Percentiles rank a stretch among this genome's conserved stretches.
Conservation (phyloP, 2,888 invertebrate genomes). For the Litoditis marina region DNA sequence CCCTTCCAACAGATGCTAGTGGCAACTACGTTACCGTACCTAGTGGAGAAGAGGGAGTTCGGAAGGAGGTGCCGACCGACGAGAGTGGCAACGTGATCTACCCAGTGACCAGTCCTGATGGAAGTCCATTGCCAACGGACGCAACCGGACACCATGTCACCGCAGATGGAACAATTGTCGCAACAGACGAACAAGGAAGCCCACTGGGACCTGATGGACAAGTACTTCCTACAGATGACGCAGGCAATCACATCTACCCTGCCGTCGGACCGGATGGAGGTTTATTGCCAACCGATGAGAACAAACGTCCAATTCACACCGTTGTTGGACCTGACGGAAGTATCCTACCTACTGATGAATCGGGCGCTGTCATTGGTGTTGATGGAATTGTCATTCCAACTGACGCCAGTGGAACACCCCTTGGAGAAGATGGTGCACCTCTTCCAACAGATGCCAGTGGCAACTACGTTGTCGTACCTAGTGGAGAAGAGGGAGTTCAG, state of each 20-base stretch:
- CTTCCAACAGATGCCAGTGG: conserved; percentile 14
- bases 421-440: conserved; percentile 18
- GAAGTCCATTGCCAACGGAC: conserved; percentile 23
- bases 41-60: conserved; percentile 12
- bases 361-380: not conserved
- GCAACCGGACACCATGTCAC: conserved; percentile 23
- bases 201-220: conserved; percentile 28
- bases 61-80: conserved; percentile 18
- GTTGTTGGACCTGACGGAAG: conserved; percentile 7
- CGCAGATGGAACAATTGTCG: conserved; percentile 28
- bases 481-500: not conserved
- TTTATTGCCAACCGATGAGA: conserved; percentile 17
- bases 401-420: conserved; percentile 25
- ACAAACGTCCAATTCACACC: not conserved
- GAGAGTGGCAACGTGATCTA: conserved; percentile 20
- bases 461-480: conserved; percentile 2
- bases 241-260: conserved; percentile 22
- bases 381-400: conserved; percentile 16
- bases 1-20: conserved; percentile 21
- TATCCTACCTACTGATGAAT: conserved; percentile 1
- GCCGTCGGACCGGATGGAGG: conserved; percentile 11
- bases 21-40: conserved; percentile 22
- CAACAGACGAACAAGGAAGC: conserved; percentile 27
- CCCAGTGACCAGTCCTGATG: conserved; percentile 25
- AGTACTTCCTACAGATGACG: conserved; percentile 14